Percentiles rank a stretch among this genome's conserved stretches.
phyloP scores from a whole-genome alignment of 2,888 invertebrate species.

The Mesoligia furuncula region DNA sequence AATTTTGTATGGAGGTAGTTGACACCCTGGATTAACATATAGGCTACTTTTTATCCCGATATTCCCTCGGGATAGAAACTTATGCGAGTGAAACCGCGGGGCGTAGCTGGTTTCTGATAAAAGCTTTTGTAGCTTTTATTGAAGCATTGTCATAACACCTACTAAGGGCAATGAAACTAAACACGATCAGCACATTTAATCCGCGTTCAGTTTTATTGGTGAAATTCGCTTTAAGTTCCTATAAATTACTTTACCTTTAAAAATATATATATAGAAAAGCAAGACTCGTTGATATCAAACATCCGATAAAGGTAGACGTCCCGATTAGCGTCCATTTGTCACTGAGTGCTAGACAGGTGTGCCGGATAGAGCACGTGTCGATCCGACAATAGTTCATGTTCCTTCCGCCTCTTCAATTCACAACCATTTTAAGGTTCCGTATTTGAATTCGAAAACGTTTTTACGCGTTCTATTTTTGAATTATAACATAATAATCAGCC shows the following conservation, averaged over 20 bases:
- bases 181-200: background rate
- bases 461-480: background rate
- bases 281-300: conserved; percentile 27
- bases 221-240: background rate
- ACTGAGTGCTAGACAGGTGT: conserved; percentile 79
- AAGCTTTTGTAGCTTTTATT: background rate
- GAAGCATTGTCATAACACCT: background rate
- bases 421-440: conserved; percentile 62
- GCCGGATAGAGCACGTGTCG: conserved; percentile 80
- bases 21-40: too few species aligned
- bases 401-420: conserved; percentile 76
- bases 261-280: background rate
- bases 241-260: background rate
- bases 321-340: conserved; percentile 74
- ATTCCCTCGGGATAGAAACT: too few species aligned
- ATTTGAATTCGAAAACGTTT: conserved; percentile 34
- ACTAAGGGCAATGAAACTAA: background rate
- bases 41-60: too few species aligned
- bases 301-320: conserved; percentile 66
- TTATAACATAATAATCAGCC: background rate
- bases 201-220: background rate
- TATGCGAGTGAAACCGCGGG: too few species aligned
- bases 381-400: conserved; percentile 72
- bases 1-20: too few species aligned
- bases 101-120: background rate